Conservation (phyloP, 2,797 vertebrate genomes). For the Selene dorsalis region DNA sequence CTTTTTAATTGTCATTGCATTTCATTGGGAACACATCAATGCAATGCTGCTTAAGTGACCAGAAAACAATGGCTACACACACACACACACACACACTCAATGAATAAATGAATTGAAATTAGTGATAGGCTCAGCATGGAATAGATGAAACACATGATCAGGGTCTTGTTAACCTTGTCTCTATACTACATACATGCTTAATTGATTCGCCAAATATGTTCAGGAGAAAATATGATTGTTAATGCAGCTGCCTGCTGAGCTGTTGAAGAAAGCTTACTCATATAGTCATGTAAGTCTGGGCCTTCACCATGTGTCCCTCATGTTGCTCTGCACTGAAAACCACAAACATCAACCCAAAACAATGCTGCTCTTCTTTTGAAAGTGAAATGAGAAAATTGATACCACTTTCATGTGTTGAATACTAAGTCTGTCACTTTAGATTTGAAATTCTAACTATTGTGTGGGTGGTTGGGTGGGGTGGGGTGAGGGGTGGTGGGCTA, state of each 20-base stretch:
- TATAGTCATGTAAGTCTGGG: not conserved
- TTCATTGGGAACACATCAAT: slow-evolving; percentile 94
- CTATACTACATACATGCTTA: not conserved
- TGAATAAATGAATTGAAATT: slow-evolving; percentile 2
- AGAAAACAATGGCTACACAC: slow-evolving; percentile 90
- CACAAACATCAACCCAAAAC: not conserved
- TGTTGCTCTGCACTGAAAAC: not conserved
- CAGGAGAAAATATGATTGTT: not conserved
- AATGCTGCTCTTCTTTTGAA: too few relatives aligned
- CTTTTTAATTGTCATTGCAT: slow-evolving; percentile 98
- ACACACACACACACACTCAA: slow-evolving; percentile 51
- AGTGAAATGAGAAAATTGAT: not conserved
- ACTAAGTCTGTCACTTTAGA: not conserved
- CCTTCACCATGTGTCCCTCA: not conserved
- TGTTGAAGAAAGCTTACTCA: not conserved
- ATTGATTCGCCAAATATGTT: not conserved
- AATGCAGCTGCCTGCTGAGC: not conserved
- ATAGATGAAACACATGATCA: not conserved
- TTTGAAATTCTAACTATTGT: not conserved
- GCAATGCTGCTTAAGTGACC: slow-evolving; percentile 92
- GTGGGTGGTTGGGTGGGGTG: not conserved
- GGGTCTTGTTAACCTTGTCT: not conserved
- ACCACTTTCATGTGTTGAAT: not conserved
- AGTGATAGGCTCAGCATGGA: not conserved
- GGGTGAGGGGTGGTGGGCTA: too few relatives aligned